These are phyloP conservation scores for Hemistola chrysoprasaria DNA, from an alignment of 2,888 invertebrate species.

Conservation along the genomic window DNA sequence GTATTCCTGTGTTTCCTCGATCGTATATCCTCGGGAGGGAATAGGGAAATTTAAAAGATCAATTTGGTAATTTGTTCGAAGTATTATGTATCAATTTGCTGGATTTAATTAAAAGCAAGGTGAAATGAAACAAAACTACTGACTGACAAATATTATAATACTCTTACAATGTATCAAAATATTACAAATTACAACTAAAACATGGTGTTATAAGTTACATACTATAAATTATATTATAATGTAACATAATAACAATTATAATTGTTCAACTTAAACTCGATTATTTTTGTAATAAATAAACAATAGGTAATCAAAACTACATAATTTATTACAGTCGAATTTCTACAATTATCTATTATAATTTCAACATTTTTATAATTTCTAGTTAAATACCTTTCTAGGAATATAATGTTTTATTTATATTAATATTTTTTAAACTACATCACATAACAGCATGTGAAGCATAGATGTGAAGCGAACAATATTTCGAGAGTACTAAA, in stretches of 20 bases:
- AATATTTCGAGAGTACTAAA: slow-evolving; percentile 11
- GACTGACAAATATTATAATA: slow-evolving; percentile 48
- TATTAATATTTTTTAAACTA: slow-evolving; percentile 14
- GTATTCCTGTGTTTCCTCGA: no score
- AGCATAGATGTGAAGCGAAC: slow-evolving; percentile 10
- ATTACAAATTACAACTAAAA: slow-evolving; percentile 43
- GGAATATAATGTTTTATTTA: no score
- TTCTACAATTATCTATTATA: slow-evolving; percentile 6
- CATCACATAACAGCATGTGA: slow-evolving; percentile 17
- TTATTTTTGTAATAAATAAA: slow-evolving; percentile 29
- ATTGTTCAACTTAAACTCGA: no score
- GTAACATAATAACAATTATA: no score
- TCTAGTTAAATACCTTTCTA: slow-evolving; percentile 14
- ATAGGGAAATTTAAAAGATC: no score
- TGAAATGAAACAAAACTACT: slow-evolving; percentile 39
- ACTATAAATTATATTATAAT: no score
- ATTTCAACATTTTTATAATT: slow-evolving; percentile 9
- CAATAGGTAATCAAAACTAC: slow-evolving; percentile 28
- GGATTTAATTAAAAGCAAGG: slow-evolving; percentile 1
- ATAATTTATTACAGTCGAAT: slow-evolving; percentile 17
- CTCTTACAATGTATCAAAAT: slow-evolving; percentile 53
- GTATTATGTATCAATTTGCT: no score
- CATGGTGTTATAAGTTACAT: slow-evolving; percentile 35
- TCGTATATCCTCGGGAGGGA: no score
- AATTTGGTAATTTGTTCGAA: no score